A percentile compares a stretch with the other conserved stretches of the same genome.
phyloP scores from a whole-genome alignment of 2,113 vertebrate species.

The Megatriorchis doriae region DNA sequence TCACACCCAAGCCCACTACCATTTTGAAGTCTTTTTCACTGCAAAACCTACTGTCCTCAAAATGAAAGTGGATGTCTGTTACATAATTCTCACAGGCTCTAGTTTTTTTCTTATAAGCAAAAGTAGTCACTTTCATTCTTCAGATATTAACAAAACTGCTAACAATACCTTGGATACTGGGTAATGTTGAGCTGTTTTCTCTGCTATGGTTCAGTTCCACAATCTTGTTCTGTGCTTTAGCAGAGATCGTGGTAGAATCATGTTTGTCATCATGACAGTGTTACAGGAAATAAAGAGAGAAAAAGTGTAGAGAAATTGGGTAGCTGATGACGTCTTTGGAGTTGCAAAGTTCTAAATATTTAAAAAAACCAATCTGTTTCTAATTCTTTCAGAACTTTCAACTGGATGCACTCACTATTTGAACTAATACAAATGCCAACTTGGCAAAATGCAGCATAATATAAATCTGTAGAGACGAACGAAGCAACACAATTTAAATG shows the following conservation, averaged over 20 bases:
- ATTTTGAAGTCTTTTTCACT: not conserved
- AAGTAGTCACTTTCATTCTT: not conserved
- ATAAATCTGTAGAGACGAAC: constrained; percentile 64
- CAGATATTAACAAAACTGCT: not conserved
- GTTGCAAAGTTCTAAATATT: constrained; percentile 49
- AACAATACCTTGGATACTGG: not conserved
- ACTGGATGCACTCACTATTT: constrained; percentile 58
- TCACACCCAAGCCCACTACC: not conserved
- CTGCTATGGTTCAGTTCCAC: not conserved
- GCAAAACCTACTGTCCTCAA: not conserved
- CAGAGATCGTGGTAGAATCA: not conserved
- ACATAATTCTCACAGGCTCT: not conserved
- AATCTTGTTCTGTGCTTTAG: not conserved
- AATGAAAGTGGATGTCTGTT: not conserved
- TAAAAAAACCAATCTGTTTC: constrained; percentile 47
- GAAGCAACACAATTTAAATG: constrained; percentile 70
- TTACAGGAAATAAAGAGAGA: not conserved
- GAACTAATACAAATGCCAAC: constrained; percentile 54
- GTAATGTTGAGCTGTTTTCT: not conserved
- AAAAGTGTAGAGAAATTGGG: not conserved
- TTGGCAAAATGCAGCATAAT: constrained; percentile 56
- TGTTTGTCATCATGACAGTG: not conserved
- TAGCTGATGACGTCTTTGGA: constrained; percentile 31
- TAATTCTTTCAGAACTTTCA: constrained; percentile 65
- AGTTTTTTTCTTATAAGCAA: not conserved